Conservation (phyloP, 2,888 invertebrate genomes). For the Tuberolachnus salignus region DNA sequence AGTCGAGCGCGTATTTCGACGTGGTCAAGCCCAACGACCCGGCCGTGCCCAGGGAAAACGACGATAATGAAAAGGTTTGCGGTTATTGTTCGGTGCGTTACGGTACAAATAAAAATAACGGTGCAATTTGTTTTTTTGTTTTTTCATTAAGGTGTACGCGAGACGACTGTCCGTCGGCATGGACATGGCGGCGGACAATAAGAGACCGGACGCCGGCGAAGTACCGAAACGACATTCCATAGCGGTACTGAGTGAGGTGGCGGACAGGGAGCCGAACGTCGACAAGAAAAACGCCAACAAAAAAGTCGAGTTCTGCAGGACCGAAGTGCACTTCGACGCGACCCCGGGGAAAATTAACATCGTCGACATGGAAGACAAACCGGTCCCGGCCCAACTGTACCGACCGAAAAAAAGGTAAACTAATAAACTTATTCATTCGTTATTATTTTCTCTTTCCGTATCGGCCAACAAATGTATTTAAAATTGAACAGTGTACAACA, state of each 20-base stretch:
- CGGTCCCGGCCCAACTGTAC: slow-evolving; percentile 75
- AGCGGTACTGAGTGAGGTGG: slow-evolving; percentile 32
- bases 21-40: slow-evolving; percentile 4
- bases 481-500: too few species aligned
- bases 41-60: slow-evolving; percentile 3
- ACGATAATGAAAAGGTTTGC: slow-evolving; percentile 8
- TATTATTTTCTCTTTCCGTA: too few species aligned
- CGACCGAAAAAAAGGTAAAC: slow-evolving; percentile 56
- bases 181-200: neutral
- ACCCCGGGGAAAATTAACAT: slow-evolving; percentile 85
- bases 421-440: too few species aligned
- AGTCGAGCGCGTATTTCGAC: slow-evolving; percentile 51
- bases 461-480: too few species aligned
- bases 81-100: too few species aligned
- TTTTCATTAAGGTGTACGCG: neutral
- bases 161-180: slow-evolving; percentile 36
- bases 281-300: slow-evolving; percentile 67
- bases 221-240: slow-evolving; percentile 49
- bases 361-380: slow-evolving; percentile 85
- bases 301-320: slow-evolving; percentile 85
- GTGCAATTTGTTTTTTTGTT: neutral
- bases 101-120: neutral
- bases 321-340: slow-evolving; percentile 85
- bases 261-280: slow-evolving; percentile 59
- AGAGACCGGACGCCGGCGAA: neutral